A percentile compares a stretch with the other conserved stretches of the same genome.
phyloP scores from a whole-genome alignment of 2,113 vertebrate genomes.

The Rhabdomys dilectus region DNA sequence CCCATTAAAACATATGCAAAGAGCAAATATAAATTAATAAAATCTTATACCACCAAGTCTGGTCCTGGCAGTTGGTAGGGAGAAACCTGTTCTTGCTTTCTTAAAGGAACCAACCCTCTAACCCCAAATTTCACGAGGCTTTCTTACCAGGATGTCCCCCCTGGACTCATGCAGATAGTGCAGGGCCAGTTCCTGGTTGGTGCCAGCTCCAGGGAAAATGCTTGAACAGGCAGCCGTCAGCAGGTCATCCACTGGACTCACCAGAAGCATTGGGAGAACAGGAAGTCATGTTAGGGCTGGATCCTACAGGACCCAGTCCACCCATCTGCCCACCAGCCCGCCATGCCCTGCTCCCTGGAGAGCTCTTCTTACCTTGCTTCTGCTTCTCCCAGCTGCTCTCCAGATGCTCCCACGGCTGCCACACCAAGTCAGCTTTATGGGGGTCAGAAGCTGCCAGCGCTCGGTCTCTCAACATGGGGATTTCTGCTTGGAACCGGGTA shows the following conservation, averaged over 20 bases:
- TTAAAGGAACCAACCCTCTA: not conserved
- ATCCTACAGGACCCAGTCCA: no score
- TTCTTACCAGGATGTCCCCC: conserved; percentile 96
- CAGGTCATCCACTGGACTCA: conserved; percentile 92
- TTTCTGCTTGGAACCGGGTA: conserved; percentile 96
- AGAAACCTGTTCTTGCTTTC: not conserved
- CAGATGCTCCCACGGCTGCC: conserved; percentile 90
- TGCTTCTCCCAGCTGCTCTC: conserved; percentile 89
- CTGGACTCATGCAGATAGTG: conserved; percentile 95
- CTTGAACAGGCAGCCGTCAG: conserved; percentile 97
- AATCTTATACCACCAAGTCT: not conserved
- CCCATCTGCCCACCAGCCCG: not conserved
- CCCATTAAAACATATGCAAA: no score
- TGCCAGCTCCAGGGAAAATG: conserved; percentile 94
- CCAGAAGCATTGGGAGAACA: not conserved
- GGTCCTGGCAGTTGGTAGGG: not conserved
- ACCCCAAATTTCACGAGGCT: not conserved
- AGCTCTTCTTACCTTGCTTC: conserved; percentile 88
- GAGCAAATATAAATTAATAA: not conserved
- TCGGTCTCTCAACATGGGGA: conserved; percentile 92
- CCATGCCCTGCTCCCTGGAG: no score
- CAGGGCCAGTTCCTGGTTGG: conserved; percentile 97
- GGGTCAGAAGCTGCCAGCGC: conserved; percentile 90
- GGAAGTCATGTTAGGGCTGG: not conserved
- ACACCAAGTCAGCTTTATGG: conserved; percentile 94